Evolutionary conservation across 2,888 invertebrate species (phyloP), one percentile per base, ranked within the genome.

Genomic region (Apoderus coryli): DNA sequence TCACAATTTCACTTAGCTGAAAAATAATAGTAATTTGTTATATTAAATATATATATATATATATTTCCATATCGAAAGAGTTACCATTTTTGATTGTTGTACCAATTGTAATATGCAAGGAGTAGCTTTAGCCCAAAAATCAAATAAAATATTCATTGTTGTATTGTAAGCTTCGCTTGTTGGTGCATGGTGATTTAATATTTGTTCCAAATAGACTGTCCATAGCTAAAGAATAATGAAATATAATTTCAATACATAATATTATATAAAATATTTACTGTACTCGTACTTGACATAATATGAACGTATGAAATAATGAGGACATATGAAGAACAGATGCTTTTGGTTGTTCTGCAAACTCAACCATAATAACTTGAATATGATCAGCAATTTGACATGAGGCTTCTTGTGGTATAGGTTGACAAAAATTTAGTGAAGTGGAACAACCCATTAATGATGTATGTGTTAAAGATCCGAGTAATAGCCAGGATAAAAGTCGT

Each of bases 51-150:
- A 15, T 12, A 27, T 27, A 10, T 9, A 14, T 22, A 10, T 32
- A 11, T 27, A 10, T 7, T n/a, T n/a, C n/a, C n/a, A n/a, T n/a
- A n/a, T n/a, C n/a, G n/a, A n/a, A n/a, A n/a, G n/a, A 60, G 74
- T 67, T 47, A 89, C 85, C 57, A 85, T 73, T 70, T 86, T 93
- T 7, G 92, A 84, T 51, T 85, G 81, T 7, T 84, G 78, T 19
- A 96, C 76, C 33, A 98, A 65, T 54, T 95, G 90, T 37, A 98
- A 64, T 34, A 98, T 79, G 37, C 84, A 86, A 0, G 96, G 96
- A 22, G 96, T 95, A 4, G 98, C 84, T 59, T 95, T 86, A 29
- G 88, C 86, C 98, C 98, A 98, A 67, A 98, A 98, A 63, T 96
- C 95, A 44, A 93, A 76, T 31, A 96, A 67, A 41, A 89, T 82